Conservation (phyloP, 2,113 vertebrate genomes). For the Tinamus guttatus region DNA sequence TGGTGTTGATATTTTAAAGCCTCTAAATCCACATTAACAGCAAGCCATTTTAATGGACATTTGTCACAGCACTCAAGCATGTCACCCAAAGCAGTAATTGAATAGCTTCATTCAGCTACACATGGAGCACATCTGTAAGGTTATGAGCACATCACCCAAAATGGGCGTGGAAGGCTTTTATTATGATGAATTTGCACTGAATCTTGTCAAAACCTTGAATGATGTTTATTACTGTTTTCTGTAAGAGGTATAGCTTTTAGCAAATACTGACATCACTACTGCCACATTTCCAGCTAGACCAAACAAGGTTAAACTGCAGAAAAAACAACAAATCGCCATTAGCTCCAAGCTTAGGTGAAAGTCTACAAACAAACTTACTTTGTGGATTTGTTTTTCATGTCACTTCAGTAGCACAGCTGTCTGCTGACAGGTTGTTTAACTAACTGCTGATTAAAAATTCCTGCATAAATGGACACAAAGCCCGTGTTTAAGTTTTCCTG, state of each 20-base stretch:
- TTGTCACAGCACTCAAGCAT: slow-evolving; percentile 7
- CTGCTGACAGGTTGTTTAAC: slow-evolving; percentile 64
- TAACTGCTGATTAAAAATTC: slow-evolving; percentile 35
- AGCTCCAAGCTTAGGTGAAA: slow-evolving; percentile 37
- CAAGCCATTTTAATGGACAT: slow-evolving; percentile 19
- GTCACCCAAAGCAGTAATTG: neutral
- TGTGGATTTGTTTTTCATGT: slow-evolving; percentile 7
- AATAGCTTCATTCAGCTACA: slow-evolving; percentile 54
- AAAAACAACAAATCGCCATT: slow-evolving; percentile 57
- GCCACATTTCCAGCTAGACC: slow-evolving; percentile 55
- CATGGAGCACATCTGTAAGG: slow-evolving; percentile 48
- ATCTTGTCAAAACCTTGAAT: slow-evolving; percentile 57
- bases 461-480: slow-evolving; percentile 1
- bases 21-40: slow-evolving; percentile 21
- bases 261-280: slow-evolving; percentile 54
- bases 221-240: slow-evolving; percentile 49
- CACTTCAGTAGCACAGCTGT: slow-evolving; percentile 20
- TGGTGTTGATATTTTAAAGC: neutral
- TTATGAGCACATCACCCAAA: slow-evolving; percentile 12
- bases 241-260: slow-evolving; percentile 53
- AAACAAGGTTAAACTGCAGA: slow-evolving; percentile 62
- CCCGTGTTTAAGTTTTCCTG: slow-evolving; percentile 37
- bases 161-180: slow-evolving; percentile 20
- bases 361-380: slow-evolving; percentile 42
- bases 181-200: slow-evolving; percentile 49